These are phyloP conservation scores for Brachionus calyciflorus DNA, from an alignment of 1,140 invertebrate genomes.

Conservation along the genomic window DNA sequence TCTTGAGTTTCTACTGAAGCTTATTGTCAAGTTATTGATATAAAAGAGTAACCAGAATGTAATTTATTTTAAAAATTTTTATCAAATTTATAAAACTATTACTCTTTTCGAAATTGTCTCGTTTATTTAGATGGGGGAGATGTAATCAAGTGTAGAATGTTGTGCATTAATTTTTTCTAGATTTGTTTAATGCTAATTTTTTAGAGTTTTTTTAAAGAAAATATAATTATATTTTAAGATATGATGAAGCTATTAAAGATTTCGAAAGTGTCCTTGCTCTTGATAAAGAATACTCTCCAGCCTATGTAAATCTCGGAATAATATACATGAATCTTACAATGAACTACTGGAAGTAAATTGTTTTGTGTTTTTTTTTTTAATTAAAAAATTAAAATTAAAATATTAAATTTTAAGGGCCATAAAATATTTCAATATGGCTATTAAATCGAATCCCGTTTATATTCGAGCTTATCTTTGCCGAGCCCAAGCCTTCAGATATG, in stretches of 20 bases:
- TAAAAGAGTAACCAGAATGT: no score
- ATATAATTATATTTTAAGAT: neutral
- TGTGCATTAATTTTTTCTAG: no score
- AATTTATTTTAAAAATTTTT: no score
- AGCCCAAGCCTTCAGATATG: conserved; percentile 56
- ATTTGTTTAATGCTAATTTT: no score
- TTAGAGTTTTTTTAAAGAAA: no score
- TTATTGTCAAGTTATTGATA: no score
- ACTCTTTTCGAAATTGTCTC: no score
- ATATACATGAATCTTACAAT: conserved; percentile 56
- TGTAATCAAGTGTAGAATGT: no score
- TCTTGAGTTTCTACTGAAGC: no score
- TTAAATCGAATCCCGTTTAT: conserved; percentile 59
- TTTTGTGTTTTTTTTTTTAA: no score
- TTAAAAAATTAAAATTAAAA: neutral
- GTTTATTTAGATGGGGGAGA: no score
- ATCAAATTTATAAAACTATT: no score
- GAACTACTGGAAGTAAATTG: conserved; percentile 57
- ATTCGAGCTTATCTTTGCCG: conserved; percentile 59
- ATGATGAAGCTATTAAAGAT: conserved; percentile 59
- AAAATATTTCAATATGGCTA: conserved; percentile 56
- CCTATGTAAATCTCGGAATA: conserved; percentile 58
- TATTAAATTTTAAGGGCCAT: conserved; percentile 54
- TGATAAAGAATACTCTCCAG: conserved; percentile 57
- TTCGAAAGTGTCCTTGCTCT: conserved; percentile 60